Conservation (phyloP, 2,888 invertebrate species). For the Machimus atricapillus region DNA sequence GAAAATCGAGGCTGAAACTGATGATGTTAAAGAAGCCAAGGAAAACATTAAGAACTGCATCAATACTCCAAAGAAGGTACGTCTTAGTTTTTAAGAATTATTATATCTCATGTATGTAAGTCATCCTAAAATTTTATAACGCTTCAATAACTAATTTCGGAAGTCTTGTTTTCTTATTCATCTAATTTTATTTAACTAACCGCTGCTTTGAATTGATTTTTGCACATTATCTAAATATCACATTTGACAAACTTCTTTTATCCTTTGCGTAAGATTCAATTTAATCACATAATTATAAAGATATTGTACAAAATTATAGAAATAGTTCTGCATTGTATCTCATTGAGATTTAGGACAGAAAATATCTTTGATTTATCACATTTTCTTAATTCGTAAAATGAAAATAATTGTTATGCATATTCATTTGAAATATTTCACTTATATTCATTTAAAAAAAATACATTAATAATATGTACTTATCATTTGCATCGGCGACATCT, state of each 20-base stretch:
- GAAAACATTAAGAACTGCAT: not conserved
- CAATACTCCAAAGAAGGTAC: conserved; percentile 8
- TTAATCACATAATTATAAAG: not conserved
- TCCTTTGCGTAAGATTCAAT: not conserved
- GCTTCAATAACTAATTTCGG: not conserved
- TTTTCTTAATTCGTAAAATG: too few relatives aligned
- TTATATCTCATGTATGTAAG: not conserved
- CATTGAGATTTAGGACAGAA: too few relatives aligned
- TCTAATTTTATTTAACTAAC: not conserved
- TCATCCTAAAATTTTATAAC: not conserved
- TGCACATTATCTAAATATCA: too few relatives aligned
- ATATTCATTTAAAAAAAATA: too few relatives aligned
- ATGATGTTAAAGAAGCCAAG: not conserved
- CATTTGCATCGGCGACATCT: too few relatives aligned
- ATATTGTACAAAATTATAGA: too few relatives aligned
- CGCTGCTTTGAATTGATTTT: not conserved
- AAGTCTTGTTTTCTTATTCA: not conserved
- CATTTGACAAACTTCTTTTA: not conserved
- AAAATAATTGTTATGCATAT: too few relatives aligned
- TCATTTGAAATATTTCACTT: too few relatives aligned
- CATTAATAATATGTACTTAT: too few relatives aligned
- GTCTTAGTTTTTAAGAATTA: not conserved
- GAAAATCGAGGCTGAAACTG: not conserved
- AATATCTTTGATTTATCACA: too few relatives aligned
- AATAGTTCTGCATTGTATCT: too few relatives aligned